Evolutionary conservation across 2,113 vertebrate species (phyloP), one percentile per base, ranked within the genome.

Genomic region (Python bivittatus): DNA sequence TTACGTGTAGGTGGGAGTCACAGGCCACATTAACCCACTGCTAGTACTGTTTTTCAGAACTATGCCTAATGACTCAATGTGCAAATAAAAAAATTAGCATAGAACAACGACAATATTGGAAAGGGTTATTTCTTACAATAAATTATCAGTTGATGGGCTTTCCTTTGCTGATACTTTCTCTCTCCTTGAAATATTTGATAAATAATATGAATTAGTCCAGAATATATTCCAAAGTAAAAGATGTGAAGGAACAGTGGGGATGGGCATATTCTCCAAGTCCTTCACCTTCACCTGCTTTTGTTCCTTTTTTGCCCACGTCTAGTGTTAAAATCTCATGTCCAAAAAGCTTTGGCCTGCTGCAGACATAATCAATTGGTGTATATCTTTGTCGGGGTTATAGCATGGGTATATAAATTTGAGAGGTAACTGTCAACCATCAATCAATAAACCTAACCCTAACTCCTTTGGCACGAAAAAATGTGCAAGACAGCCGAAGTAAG

Each of bases 1-100:
- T 58, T 89, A 33, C n/a, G 13, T 25, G 79, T 89, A 89, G 29
- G 68, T 84, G 87, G 72, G 15, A 84, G 57, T 52, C 44, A 38
- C 53, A 89, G 7, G 53, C 79, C 48, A 11, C 60, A 89, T 15
- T 52, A 92, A 83, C 54, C 25, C 89, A 58, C 57, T 64, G 44
- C 79, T 84, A 1, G 68, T 92, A 52, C 86, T 89, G 48, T 61
- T 92, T 84, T 83, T 58, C 87, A 92, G 56, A 92, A 85, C n/a
- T 9, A 22, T 23, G 10, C 79, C 38, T 84, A 61, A 60, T 92
- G 91, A 92, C 87, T 88, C 58, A 88, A 58, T 84, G 54, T 27
- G 13, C 54, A 89, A 92, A 29, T 84, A 44, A 54, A 84, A 91
- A 79, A 79, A 79, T 27, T 92, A 64, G 29, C 23, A 85, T 85